Base-by-base conservation (phyloP, 2,888 invertebrate species). In the Adelphocoris suturalis region DNA sequence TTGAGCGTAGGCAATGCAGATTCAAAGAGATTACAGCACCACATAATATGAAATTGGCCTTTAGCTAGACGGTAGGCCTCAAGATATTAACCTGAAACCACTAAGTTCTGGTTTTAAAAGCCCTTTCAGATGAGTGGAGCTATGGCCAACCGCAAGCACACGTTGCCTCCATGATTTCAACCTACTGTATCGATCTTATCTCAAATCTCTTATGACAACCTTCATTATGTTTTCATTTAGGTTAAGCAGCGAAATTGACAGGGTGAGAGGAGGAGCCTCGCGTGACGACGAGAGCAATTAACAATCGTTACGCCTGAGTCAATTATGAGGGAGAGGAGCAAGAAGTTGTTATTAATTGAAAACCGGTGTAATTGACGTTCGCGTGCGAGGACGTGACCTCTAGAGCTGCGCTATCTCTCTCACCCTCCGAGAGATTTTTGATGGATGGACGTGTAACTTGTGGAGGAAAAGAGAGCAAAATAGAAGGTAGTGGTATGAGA, bases 281-380 rank as follows among this genome's bases (percentile, higher is more conserved):
- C 75, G 75, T 86, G 86, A 86, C 86, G 23, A 16, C 12, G 12
- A 19, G 75, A 75, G 86, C 86, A 86, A 86, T 86, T 86, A 86
- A 68, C 86, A 86, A 86, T 75, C 86, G 75, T 86, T 75, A 86
- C 75, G 86, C 86, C 46, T 46, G 47, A 86, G 86, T 86, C 86
- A 86, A 86, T 86, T 86, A 86, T 86, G 75, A 48, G 68, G 47
- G 86, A 75, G 61, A 47, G 75, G 75, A 82, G 47, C 52, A 5
- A 82, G 82, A 82, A 86, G 75, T 68, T 86, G 75, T 86, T 86
- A 68, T 86, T 86, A 86, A 86, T 86, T 86, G 86, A 86, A 86
- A 86, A 86, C 86, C 68, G 82, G 23, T 48, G 48, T 82, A 82
- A 82, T 82, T 46, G 82, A 82, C 82, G 52, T 48, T 82, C 52